Evolutionary conservation across 2,888 invertebrate species (phyloP).

Genomic region (Carterocephalus palaemon): DNA sequence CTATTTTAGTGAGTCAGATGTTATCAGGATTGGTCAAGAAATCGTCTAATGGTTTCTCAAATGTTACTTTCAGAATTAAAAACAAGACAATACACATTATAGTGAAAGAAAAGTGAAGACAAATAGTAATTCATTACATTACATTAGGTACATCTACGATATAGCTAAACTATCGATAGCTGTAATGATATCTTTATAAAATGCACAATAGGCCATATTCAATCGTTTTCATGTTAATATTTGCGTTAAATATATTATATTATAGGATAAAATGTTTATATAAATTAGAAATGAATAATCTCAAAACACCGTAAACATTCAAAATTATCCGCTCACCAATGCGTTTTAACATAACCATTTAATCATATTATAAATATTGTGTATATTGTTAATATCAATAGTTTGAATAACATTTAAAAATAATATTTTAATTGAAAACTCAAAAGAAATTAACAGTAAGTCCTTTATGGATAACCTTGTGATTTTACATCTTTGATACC

Average conservation of each 20-base stretch:
- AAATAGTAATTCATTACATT: no score
- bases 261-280: slow-evolving; percentile 2
- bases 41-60: no score
- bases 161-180: slow-evolving; percentile 16
- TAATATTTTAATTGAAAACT: slow-evolving; percentile 2
- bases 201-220: slow-evolving; percentile 18
- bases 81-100: no score
- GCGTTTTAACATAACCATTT: slow-evolving; percentile 34
- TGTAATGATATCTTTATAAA: slow-evolving; percentile 3
- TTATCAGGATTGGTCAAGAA: no score
- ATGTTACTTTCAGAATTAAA: no score
- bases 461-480: slow-evolving; percentile 2
- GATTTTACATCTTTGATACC: no score
- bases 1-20: no score
- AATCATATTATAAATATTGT: not conserved
- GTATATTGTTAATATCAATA: slow-evolving; percentile 1
- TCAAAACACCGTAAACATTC: slow-evolving; percentile 29
- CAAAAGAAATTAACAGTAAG: slow-evolving; percentile 1
- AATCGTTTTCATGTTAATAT: slow-evolving; percentile 1
- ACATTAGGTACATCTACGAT: no score
- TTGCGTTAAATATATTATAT: slow-evolving; percentile 7
- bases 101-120: no score
- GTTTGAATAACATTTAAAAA: slow-evolving; percentile 6
- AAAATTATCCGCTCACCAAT: slow-evolving; percentile 33
- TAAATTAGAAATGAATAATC: slow-evolving; percentile 6